A percentile compares a stretch with the other conserved stretches of the same genome.
Conservation (phyloP, 2,888 invertebrate species). For the Acrobasis repandana region DNA sequence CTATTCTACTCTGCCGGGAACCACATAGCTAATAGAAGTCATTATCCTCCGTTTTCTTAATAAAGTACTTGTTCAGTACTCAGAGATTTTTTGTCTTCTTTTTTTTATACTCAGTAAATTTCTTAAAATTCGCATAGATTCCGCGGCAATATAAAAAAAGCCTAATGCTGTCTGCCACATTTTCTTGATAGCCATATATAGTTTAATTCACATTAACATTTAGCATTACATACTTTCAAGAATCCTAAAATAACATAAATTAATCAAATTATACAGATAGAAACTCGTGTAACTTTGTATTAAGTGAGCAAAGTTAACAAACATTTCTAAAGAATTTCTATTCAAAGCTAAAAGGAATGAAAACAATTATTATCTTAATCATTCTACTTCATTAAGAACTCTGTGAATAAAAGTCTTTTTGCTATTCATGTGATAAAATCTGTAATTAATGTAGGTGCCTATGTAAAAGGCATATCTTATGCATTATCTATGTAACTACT, state of each 20-base stretch:
- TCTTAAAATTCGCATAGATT: no score
- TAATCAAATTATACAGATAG: not conserved
- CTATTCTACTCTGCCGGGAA: no score
- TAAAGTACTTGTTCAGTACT: no score
- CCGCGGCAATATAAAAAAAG: no score
- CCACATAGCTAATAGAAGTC: no score
- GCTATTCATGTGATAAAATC: not conserved
- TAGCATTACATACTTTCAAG: not conserved
- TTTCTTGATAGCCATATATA: not conserved
- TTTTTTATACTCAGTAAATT: no score
- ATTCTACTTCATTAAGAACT: constrained; percentile 7
- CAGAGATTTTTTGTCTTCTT: no score
- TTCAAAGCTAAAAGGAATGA: not conserved
- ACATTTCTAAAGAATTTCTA: constrained; percentile 7
- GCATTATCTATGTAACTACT: not conserved
- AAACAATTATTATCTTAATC: constrained; percentile 10
- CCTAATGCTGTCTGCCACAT: not conserved
- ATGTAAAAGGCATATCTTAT: no score
- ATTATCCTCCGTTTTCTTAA: no score
- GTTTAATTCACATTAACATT: not conserved
- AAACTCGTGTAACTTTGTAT: constrained; percentile 8
- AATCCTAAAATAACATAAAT: not conserved
- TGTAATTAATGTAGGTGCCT: not conserved
- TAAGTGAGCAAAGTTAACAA: not conserved
- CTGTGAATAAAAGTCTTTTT: not conserved